Evolutionary conservation across 2,113 vertebrate genomes (phyloP), one percentile per base, ranked within the genome.

Genomic region (Emydura subglobosa): DNA sequence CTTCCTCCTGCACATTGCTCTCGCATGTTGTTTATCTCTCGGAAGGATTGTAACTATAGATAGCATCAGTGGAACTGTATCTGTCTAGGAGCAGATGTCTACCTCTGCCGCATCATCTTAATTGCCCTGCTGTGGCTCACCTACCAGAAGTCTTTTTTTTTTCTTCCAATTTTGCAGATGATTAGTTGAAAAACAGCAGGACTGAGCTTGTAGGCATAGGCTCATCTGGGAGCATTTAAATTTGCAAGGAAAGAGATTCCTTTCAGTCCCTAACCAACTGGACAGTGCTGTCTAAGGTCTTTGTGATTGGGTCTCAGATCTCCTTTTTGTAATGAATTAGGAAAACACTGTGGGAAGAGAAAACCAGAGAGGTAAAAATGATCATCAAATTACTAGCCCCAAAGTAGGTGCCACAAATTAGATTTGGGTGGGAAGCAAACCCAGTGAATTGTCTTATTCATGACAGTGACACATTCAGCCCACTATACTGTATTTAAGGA

Each of bases 1-100:
- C 98, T 99, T 99, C 98, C 98, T 98, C 95, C 97, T 78, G 94
- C 76, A 19, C 11, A 0, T 91, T 86, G 97, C 96, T 97, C 94
- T 91, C 86, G 51, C 97, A 91, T 16, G 97, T 96, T 98, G 98
- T 98, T 99, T 99, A 98, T 99, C 98, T 98, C 98, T 98, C 95
- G 0, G 97, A 97, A 98, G 98, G 98, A 98, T 97, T 98, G 96
- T 89, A 93, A 89, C 97, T 95, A 92, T 91, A 98, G 99, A 99
- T 99, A 97, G 91, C 98, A 99, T 99, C 98, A 96, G 98, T 95
- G 97, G 96, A 97, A 96, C 98, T 96, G 96, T 98, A 98, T 99
- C 98, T 98, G 98, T 97, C 98, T 98, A 97, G 98, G 98, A 98
- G 97, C 99, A 99, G 98, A 98, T 98, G 98, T 98, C 98, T 98